phyloP scores from a whole-genome alignment of 2,113 vertebrate genomes.

The Toxotes jaculatrix region DNA sequence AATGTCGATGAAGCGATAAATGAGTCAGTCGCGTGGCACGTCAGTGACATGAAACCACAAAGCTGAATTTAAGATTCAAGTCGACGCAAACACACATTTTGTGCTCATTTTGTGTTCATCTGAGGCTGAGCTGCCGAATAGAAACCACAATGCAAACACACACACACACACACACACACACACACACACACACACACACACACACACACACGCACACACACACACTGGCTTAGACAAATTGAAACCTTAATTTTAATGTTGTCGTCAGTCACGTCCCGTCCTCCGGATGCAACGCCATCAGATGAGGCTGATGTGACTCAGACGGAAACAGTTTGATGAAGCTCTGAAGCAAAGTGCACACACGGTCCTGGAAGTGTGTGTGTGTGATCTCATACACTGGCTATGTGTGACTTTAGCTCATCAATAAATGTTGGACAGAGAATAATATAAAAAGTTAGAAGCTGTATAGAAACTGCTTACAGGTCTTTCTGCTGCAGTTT shows the following conservation, averaged over 20 bases:
- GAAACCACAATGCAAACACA: not conserved
- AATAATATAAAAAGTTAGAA: not conserved
- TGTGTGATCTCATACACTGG: not conserved
- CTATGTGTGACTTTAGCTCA: not conserved
- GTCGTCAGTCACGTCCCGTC: not conserved
- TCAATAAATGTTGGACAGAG: not conserved
- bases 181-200: not conserved
- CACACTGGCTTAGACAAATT: not conserved
- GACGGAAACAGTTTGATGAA: constrained; percentile 32
- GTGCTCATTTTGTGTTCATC: constrained; percentile 2
- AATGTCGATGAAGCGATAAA: not conserved
- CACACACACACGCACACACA: not conserved
- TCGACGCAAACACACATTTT: not conserved
- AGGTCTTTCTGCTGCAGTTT: not conserved
- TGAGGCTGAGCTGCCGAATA: not conserved
- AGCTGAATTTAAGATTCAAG: too few species aligned
- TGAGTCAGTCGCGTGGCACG: not conserved
- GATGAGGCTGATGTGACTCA: not conserved
- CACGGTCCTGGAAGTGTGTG: not conserved
- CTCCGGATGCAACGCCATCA: constrained; percentile 2
- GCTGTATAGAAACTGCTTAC: not conserved
- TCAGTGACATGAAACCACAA: not conserved
- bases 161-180: not conserved
- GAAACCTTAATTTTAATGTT: constrained; percentile 3
- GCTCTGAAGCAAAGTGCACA: not conserved